These are phyloP conservation scores for Meteorus colon DNA, from an alignment of 2,888 invertebrate species.

Conservation along the genomic window DNA sequence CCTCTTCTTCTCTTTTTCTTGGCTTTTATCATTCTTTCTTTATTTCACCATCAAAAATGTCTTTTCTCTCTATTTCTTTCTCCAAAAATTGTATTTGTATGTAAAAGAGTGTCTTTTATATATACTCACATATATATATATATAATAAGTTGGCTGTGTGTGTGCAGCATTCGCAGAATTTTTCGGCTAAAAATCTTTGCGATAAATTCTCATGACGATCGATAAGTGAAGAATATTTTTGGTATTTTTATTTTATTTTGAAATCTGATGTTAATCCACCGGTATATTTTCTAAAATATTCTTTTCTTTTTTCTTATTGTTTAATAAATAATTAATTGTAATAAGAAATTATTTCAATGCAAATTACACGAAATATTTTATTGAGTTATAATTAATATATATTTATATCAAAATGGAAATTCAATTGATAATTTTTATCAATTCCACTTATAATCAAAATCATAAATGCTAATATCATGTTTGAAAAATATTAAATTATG, in stretches of 20 bases:
- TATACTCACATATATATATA: not conserved
- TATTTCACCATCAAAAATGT: not conserved
- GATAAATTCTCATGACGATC: not conserved
- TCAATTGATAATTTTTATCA: not conserved
- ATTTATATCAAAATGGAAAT: too few relatives aligned
- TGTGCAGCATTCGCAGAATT: not conserved
- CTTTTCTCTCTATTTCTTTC: not conserved
- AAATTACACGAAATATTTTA: too few relatives aligned
- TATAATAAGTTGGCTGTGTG: not conserved
- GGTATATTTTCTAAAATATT: constrained; percentile 9
- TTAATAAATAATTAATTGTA: too few relatives aligned
- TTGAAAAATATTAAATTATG: constrained; percentile 2
- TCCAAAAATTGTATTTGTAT: not conserved
- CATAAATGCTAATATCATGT: constrained; percentile 10
- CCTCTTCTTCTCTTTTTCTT: not conserved
- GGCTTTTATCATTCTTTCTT: not conserved
- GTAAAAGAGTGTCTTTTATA: too few relatives aligned
- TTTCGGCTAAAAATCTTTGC: not conserved
- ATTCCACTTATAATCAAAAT: constrained; percentile 17
- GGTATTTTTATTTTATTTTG: not conserved
- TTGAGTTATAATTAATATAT: too few relatives aligned
- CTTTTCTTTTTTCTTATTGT: not conserved
- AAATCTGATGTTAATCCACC: not conserved
- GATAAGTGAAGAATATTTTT: not conserved
- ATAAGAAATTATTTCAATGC: too few relatives aligned